Percentiles rank a stretch among this genome's conserved stretches.
Evolutionary conservation across 2,888 invertebrate genomes (phyloP).

Genomic region (Drosophila peninsularis): DNA sequence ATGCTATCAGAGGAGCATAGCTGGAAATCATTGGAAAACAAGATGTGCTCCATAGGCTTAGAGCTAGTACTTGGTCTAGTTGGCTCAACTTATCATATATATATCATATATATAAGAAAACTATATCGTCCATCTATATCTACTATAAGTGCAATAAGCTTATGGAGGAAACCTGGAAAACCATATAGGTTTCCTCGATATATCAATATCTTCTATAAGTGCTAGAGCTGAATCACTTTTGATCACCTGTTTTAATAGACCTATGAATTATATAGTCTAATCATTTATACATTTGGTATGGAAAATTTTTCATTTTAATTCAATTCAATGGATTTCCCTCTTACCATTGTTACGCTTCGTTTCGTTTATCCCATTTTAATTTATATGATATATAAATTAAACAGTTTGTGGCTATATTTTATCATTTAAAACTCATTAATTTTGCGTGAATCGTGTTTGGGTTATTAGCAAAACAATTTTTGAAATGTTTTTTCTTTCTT

Average conservation of each 20-base stretch:
- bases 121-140: background rate
- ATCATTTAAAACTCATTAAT: background rate
- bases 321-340: background rate
- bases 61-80: too few species aligned
- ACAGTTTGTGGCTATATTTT: background rate
- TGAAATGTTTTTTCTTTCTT: background rate
- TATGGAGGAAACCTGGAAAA: too few species aligned
- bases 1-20: too few species aligned
- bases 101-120: background rate
- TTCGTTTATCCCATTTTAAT: background rate
- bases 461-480: slow-evolving; percentile 4
- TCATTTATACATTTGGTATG: background rate
- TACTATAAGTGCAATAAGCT: too few species aligned
- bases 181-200: too few species aligned
- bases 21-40: too few species aligned
- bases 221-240: background rate
- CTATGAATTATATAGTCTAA: background rate
- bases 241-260: background rate
- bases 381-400: background rate
- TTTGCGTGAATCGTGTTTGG: background rate
- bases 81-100: background rate
- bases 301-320: background rate
- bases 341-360: too few species aligned
- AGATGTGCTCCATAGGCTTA: too few species aligned
- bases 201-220: too few species aligned